These are phyloP conservation scores for Tyrophagus putrescentiae DNA, from an alignment of 1,140 invertebrate species.

Conservation along the genomic window DNA sequence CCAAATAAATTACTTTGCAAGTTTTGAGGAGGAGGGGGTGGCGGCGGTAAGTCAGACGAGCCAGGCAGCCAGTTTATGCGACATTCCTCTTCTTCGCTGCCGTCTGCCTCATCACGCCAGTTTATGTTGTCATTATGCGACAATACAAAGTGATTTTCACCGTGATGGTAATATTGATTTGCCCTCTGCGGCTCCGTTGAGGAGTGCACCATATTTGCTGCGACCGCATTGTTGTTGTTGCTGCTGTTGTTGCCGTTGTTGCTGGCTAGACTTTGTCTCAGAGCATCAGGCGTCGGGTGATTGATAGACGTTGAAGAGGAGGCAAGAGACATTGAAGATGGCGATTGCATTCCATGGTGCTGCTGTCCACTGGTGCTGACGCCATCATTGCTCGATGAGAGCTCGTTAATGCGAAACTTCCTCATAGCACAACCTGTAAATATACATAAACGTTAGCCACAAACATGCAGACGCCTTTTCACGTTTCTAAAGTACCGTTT, in stretches of 20 bases:
- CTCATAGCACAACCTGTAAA: no score
- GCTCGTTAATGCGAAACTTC: neutral
- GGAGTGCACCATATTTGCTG: neutral
- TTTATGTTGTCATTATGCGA: constrained; percentile 2
- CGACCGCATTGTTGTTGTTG: neutral
- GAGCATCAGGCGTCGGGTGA: neutral
- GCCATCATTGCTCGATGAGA: neutral
- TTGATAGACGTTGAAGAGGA: constrained; percentile 10
- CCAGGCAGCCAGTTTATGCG: neutral
- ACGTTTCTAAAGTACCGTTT: no score
- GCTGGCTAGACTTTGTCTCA: neutral
- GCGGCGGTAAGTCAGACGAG: neutral
- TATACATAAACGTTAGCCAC: no score
- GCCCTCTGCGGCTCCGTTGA: neutral
- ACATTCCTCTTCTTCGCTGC: constrained; percentile 10
- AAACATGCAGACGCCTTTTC: no score
- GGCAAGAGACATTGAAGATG: neutral
- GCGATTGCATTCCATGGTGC: constrained; percentile 2
- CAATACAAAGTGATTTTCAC: neutral
- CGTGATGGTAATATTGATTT: neutral
- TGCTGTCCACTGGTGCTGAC: neutral
- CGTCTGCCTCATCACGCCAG: constrained; percentile 16
- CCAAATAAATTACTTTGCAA: neutral
- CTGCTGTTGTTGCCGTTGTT: no score
- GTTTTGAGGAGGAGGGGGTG: no score